Conservation (phyloP, 92 coral and sea anemone genomes). For the Parazoanthus swiftii region DNA sequence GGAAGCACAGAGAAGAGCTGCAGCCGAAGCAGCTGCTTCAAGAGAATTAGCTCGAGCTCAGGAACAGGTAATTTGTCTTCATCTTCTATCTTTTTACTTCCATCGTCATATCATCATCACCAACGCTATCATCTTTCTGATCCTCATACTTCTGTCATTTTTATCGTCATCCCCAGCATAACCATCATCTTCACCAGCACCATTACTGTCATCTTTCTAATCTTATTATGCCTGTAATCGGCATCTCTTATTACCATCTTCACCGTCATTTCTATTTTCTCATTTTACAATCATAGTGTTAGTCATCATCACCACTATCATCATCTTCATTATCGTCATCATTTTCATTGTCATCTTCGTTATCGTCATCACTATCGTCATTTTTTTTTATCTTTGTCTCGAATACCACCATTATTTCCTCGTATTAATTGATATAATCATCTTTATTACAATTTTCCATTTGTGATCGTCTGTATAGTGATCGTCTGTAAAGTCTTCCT, state of each 20-base stretch:
- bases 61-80: slow-evolving; percentile 55
- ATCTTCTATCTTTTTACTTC: neutral
- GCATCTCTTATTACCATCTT: neutral
- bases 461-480: too few relatives aligned
- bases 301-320: slow-evolving; percentile 11
- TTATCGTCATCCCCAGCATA: neutral
- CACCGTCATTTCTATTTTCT: neutral
- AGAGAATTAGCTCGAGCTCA: slow-evolving; percentile 81
- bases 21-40: slow-evolving; percentile 74
- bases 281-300: neutral
- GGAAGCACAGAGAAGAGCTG: slow-evolving; percentile 60
- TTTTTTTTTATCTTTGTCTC: neutral
- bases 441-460: too few relatives aligned
- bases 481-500: too few relatives aligned
- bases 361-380: neutral
- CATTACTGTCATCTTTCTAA: neutral
- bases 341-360: neutral
- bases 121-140: neutral
- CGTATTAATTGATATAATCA: neutral
- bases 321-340: slow-evolving; percentile 1
- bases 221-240: neutral
- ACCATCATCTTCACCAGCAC: slow-evolving; percentile 6
- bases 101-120: neutral
- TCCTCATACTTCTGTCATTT: neutral
- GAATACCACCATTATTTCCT: neutral